phyloP scores from a whole-genome alignment of 2,113 vertebrate species.

The Lycaon pictus region DNA sequence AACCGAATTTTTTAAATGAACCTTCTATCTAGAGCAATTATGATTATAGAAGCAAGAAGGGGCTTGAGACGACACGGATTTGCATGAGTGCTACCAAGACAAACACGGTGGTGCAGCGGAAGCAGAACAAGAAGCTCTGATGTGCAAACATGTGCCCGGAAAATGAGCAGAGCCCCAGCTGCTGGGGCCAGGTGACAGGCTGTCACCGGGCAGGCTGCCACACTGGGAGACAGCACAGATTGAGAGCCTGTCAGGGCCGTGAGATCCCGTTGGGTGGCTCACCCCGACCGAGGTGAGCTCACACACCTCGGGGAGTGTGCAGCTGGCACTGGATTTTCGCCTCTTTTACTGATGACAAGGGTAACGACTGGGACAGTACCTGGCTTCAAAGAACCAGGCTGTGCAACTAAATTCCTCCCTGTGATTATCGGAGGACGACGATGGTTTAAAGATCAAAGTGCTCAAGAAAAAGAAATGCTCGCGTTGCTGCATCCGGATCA shows the following conservation, averaged over 20 bases:
- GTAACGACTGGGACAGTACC: background rate
- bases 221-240: background rate
- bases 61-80: background rate
- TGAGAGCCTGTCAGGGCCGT: accelerated
- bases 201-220: background rate
- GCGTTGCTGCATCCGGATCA: no score
- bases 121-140: background rate
- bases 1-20: background rate
- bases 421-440: background rate
- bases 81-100: accelerated
- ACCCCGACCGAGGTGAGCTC: no score
- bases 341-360: background rate
- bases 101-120: accelerated
- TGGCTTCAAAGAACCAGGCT: background rate
- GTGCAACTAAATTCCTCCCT: background rate
- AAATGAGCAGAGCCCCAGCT: background rate
- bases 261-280: background rate
- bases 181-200: background rate
- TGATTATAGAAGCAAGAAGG: background rate
- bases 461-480: background rate
- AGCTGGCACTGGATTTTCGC: background rate
- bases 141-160: background rate
- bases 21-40: background rate
- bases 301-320: accelerated
- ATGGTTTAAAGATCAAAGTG: background rate